Conservation (phyloP, 2,797 vertebrate genomes). For the Emydoidea blandingii region DNA sequence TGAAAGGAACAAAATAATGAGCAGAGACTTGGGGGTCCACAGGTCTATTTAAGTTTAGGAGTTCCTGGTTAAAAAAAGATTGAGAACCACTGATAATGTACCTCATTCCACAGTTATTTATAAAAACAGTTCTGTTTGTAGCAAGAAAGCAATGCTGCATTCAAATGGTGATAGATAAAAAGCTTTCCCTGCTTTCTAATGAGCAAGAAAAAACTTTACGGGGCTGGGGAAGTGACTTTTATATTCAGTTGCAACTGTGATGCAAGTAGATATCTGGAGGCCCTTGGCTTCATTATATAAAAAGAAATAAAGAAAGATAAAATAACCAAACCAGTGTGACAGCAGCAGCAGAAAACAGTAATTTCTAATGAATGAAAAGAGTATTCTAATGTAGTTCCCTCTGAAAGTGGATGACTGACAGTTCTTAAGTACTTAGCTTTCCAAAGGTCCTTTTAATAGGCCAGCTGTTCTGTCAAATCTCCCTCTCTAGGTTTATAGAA, state of each 20-base stretch:
- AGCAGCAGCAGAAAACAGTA: conserved; percentile 4
- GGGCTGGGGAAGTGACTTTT: not conserved
- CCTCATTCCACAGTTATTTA: not conserved
- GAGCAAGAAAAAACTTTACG: not conserved
- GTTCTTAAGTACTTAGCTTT: conserved; percentile 34
- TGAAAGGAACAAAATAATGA: not conserved
- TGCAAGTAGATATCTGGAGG: not conserved
- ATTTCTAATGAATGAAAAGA: not conserved
- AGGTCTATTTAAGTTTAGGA: not conserved
- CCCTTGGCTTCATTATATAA: not conserved
- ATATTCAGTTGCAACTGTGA: not conserved
- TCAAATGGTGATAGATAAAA: conserved; percentile 7
- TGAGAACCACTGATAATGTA: not conserved
- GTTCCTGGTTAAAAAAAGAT: not conserved
- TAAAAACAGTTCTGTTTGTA: not conserved
- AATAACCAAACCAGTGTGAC: conserved; percentile 25
- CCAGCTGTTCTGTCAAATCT: conserved; percentile 4
- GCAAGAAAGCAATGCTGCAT: not conserved
- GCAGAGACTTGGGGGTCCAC: not conserved
- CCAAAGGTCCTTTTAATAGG: not conserved
- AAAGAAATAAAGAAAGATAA: not conserved
- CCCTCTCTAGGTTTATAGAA: conserved; percentile 16
- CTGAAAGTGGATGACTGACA: conserved; percentile 13
- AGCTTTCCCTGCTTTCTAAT: not conserved
- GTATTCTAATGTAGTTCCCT: not conserved